Base-by-base conservation (phyloP, 2,797 vertebrate genomes). In the Chaetodon trifasciatus region DNA sequence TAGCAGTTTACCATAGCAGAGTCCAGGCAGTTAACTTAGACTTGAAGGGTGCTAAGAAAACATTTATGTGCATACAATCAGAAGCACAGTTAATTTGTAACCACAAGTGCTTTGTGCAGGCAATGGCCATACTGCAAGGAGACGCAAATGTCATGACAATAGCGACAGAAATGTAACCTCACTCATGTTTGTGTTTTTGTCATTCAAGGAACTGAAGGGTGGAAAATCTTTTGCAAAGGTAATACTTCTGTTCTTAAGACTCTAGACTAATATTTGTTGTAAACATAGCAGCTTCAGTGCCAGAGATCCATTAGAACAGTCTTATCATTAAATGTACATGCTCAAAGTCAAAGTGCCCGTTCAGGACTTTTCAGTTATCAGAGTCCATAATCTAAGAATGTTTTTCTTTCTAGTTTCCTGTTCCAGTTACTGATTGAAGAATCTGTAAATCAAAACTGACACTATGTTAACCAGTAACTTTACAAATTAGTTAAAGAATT, bases 191-290 rank as follows among this genome's bases (percentile, higher is more conserved):
- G 46, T 83, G 0, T 55, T 55, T 85, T 74, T 86, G 35, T 78
- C 82, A 89, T 86, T 95, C 76, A 86, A 99, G 98, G 98, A 99
- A 93, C 84, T 98, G 85, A 99, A 99, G 94, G 98, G 98, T 78
- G 98, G 98, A 82, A 99, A 98, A 91, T 89, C 96, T 0, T 99
- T 97, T 78, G 96, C 96, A 92, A 99, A 99, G 98, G 98, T 99
- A 96, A 96, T 72, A 24, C 19, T 49, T 61, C 39, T 57, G 23
- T 71, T 75, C 19, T 67, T 10, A 78, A 53, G 24, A 39, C 11
- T 74, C 12, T 42, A 17, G 47, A 56, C 23, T 52, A 16, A 12
- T 1, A 69, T 68, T 57, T 78, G n/a, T 74, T 83, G 12, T 68
- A 32, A 76, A 74, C 55, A 66, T 32, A 70, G 39, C 37, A 24